phyloP scores from a whole-genome alignment of 2,888 invertebrate genomes.

The Xylocampa areola region DNA sequence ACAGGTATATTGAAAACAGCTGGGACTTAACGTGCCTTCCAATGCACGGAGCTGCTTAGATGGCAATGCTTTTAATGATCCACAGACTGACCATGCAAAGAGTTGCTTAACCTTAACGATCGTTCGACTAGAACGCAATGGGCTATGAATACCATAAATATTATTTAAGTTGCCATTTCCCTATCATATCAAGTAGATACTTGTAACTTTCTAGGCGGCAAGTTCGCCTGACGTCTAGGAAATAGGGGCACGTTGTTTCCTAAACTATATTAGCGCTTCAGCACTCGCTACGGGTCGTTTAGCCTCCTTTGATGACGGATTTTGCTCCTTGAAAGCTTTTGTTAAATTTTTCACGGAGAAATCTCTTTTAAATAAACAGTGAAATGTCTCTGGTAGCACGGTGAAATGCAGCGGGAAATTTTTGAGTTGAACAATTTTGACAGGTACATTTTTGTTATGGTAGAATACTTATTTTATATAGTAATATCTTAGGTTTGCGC shows the following conservation, averaged over 20 bases:
- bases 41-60: too few relatives aligned
- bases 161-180: constrained; percentile 28
- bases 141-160: too few relatives aligned
- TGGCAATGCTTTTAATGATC: too few relatives aligned
- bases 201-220: constrained; percentile 60
- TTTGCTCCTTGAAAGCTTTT: constrained; percentile 84
- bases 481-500: too few relatives aligned
- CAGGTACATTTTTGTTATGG: constrained; percentile 26
- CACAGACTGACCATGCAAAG: too few relatives aligned
- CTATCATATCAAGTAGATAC: constrained; percentile 49
- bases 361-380: constrained; percentile 77
- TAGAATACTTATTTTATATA: too few relatives aligned
- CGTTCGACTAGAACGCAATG: too few relatives aligned
- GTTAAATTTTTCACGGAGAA: constrained; percentile 77
- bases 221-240: constrained; percentile 57
- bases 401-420: constrained; percentile 64
- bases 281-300: constrained; percentile 78
- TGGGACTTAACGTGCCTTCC: too few relatives aligned
- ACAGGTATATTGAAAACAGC: too few relatives aligned
- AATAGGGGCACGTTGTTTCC: constrained; percentile 71
- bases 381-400: constrained; percentile 63
- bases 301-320: constrained; percentile 84
- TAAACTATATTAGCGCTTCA: constrained; percentile 81
- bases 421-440: constrained; percentile 34
- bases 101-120: too few relatives aligned